Evolutionary conservation across 2,113 vertebrate genomes (phyloP), one percentile per base, ranked within the genome.

Genomic region (Morone chrysops): DNA sequence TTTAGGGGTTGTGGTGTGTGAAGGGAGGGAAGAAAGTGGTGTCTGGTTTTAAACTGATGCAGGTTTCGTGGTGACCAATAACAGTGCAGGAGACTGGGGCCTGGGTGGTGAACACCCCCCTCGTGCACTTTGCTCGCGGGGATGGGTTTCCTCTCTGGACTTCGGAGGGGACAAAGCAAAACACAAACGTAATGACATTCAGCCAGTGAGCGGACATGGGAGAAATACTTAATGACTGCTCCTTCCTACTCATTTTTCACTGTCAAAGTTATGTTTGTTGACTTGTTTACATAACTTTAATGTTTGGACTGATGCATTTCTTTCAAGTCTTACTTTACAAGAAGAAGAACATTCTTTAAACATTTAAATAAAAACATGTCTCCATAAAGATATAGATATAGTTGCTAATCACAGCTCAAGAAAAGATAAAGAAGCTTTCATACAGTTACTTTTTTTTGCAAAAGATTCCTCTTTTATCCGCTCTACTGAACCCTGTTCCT

Each of bases 1-100:
- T 71, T 78, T 65, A 41, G 66, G 57, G 73, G 75, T 95, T 57
- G 57, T 56, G 75, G 59, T 78, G 75, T 96, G 96, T 95, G 77
- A 92, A 82, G 77, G 82, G 88, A 84, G 84, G 74, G 56, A 78
- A 82, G 82, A 85, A 57, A 68, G 75, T 63, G 57, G 53, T 25
- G 25, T 84, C 85, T 87, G 85, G 89, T 89, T 94, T 93, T 94
- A 95, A 94, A 80, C 78, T 82, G 84, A 79, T 92, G 86, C 57
- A 57, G 47, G 47, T 92, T 92, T 92, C 0, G 65, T 67, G 62
- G 78, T 82, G 90, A 73, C 95, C 94, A 94, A 94, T 95, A 95
- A 94, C 85, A 91, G 22, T 78, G 90, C 70, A 93, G 87, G 70
- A 91, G 86, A 85, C 47, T 41, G 16, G 22, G 72, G 87, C 68